Percentiles rank a stretch among this genome's conserved stretches.
Evolutionary conservation across 2,888 invertebrate species (phyloP).

Genomic region (Chaitophorus viminalis): DNA sequence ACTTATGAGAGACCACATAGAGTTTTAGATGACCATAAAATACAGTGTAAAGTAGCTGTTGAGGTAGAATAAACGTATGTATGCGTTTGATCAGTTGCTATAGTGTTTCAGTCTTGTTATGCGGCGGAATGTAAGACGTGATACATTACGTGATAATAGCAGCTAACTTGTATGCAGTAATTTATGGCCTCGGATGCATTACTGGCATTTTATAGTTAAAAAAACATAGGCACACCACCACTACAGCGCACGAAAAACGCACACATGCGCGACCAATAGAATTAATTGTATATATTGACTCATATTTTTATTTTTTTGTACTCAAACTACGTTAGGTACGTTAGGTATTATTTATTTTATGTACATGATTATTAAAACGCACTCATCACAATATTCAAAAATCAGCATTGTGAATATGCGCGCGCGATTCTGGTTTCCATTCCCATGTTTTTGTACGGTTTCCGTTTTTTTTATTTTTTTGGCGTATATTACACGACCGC

Average conservation of each 20-base stretch:
- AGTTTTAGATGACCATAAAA: slow-evolving; percentile 39
- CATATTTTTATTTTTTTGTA: background rate
- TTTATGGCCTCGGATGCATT: slow-evolving; percentile 15
- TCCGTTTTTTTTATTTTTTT: slow-evolving; percentile 31
- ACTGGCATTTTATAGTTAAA: background rate
- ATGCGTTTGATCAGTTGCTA: slow-evolving; percentile 26
- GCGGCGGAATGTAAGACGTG: slow-evolving; percentile 16
- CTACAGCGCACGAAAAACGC: background rate
- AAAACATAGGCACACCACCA: background rate
- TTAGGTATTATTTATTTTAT: too few species aligned
- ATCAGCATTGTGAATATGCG: background rate
- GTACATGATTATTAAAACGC: background rate
- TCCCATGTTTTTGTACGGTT: slow-evolving; percentile 46
- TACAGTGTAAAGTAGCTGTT: slow-evolving; percentile 47
- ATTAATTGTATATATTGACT: background rate
- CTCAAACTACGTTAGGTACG: too few species aligned
- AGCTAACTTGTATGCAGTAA: background rate
- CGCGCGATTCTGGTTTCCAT: background rate
- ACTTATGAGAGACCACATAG: slow-evolving; percentile 51
- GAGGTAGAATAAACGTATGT: slow-evolving; percentile 19
- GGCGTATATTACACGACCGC: slow-evolving; percentile 23
- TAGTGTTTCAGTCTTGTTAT: slow-evolving; percentile 32
- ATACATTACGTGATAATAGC: slow-evolving; percentile 49
- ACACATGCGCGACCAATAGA: background rate
- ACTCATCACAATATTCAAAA: background rate